A percentile compares a stretch with the other conserved stretches of the same genome.
Conservation (phyloP, 1,140 invertebrate genomes). For the Dolichoris vasculosae region DNA sequence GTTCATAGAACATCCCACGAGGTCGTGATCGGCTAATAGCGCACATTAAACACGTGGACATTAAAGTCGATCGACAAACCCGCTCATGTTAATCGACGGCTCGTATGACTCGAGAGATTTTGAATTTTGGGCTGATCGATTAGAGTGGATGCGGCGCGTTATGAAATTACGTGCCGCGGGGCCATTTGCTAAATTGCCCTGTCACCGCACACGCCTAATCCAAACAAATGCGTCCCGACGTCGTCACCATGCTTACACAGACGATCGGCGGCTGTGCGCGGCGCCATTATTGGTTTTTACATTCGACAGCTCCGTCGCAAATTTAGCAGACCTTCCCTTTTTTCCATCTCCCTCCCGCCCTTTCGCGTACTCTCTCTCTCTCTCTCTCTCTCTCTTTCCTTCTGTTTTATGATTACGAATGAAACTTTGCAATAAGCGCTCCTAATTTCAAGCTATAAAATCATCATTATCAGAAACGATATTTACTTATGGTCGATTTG, state of each 20-base stretch:
- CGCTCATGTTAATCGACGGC: neutral
- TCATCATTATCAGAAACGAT: slow-evolving; percentile 34
- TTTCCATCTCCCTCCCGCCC: neutral
- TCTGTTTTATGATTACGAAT: neutral
- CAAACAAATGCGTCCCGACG: slow-evolving; percentile 27
- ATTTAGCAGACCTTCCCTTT: neutral
- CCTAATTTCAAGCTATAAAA: slow-evolving; percentile 40
- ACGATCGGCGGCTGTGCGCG: neutral
- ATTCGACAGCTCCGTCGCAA: neutral
- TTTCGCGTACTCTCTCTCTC: slow-evolving; percentile 11
- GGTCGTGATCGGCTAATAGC: neutral
- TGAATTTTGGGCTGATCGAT: slow-evolving; percentile 47
- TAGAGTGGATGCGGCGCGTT: neutral
- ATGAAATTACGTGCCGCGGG: neutral
- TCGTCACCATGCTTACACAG: neutral
- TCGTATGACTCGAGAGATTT: neutral
- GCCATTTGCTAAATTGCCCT: slow-evolving; percentile 40
- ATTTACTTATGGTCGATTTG: neutral
- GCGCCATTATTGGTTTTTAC: slow-evolving; percentile 17
- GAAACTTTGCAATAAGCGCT: slow-evolving; percentile 9
- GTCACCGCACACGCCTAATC: slow-evolving; percentile 29
- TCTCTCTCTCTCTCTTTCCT: neutral
- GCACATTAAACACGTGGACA: neutral
- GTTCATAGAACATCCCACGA: neutral
- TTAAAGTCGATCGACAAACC: neutral